Evolutionary conservation across 2,113 vertebrate genomes (phyloP).

Genomic region (Cyanocitta stelleri): DNA sequence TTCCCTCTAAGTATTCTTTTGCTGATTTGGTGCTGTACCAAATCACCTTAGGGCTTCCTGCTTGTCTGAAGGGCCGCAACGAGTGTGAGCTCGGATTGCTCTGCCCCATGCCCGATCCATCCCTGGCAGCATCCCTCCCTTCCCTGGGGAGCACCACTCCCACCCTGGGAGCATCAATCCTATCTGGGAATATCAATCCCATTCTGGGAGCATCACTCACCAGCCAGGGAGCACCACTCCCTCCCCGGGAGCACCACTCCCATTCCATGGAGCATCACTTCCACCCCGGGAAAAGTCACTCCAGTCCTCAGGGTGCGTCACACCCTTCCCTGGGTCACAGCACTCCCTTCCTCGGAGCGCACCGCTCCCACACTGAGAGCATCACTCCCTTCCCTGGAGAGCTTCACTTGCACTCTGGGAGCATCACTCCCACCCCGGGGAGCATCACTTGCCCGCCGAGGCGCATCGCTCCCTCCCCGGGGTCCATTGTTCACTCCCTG

Average conservation of each 20-base stretch:
- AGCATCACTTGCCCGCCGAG: rapidly evolving
- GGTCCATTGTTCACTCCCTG: no score
- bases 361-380: not conserved
- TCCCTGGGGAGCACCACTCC: not conserved
- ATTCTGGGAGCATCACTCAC: not conserved
- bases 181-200: not conserved
- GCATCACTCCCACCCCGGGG: not conserved
- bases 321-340: not conserved
- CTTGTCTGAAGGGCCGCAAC: not conserved
- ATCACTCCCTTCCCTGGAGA: not conserved
- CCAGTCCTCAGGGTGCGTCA: not conserved
- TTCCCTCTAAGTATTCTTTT: not conserved
- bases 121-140: not conserved
- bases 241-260: rapidly evolving
- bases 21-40: not conserved
- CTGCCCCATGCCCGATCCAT: not conserved
- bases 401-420: not conserved
- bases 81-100: rapidly evolving
- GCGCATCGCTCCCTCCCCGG: rapidly evolving
- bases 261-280: not conserved
- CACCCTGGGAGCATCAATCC: not conserved
- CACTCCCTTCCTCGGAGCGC: not conserved
- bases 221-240: not conserved
- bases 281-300: not conserved
- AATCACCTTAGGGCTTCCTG: not conserved